A percentile compares a stretch with the other conserved stretches of the same genome.
Conservation (phyloP, 2,113 vertebrate genomes). For the Myiozetetes cayanensis region DNA sequence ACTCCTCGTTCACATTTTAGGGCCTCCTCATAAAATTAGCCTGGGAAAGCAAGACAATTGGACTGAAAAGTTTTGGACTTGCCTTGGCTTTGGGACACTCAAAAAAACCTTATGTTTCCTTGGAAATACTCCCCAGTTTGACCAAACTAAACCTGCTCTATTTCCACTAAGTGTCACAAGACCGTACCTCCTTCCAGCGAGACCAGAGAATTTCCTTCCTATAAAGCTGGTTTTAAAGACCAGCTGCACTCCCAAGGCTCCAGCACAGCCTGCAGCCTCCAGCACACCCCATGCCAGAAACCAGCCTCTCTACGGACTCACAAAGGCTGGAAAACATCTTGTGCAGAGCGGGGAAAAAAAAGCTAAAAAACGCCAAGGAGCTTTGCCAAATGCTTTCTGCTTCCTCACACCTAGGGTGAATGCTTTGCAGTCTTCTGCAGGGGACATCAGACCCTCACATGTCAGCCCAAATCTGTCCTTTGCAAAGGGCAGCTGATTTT, state of each 20-base stretch:
- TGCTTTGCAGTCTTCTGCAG: slow-evolving; percentile 28
- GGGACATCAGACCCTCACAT: not conserved
- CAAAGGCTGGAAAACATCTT: slow-evolving; percentile 77
- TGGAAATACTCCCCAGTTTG: not conserved
- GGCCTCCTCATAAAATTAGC: slow-evolving; percentile 55
- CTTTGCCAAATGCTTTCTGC: not conserved
- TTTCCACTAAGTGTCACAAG: slow-evolving; percentile 57
- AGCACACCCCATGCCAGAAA: slow-evolving; percentile 71
- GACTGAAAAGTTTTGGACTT: slow-evolving; percentile 41
- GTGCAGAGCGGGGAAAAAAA: not conserved
- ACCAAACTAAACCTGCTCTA: slow-evolving; percentile 51
- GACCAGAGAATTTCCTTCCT: slow-evolving; percentile 55
- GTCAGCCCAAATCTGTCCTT: not conserved
- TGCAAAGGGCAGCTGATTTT: not conserved
- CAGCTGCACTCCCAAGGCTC: slow-evolving; percentile 70
- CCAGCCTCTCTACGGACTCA: slow-evolving; percentile 71
- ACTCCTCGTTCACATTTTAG: slow-evolving; percentile 55
- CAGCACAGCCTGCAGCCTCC: slow-evolving; percentile 63
- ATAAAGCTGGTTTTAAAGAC: slow-evolving; percentile 70
- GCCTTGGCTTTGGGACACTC: slow-evolving; percentile 16
- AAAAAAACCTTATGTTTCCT: slow-evolving; percentile 28
- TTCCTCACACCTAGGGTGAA: slow-evolving; percentile 42
- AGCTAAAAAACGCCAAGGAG: not conserved
- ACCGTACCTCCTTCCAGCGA: not conserved
- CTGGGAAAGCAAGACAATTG: slow-evolving; percentile 42